Conservation (phyloP, 2,888 invertebrate genomes). For the Chironomus riparius region DNA sequence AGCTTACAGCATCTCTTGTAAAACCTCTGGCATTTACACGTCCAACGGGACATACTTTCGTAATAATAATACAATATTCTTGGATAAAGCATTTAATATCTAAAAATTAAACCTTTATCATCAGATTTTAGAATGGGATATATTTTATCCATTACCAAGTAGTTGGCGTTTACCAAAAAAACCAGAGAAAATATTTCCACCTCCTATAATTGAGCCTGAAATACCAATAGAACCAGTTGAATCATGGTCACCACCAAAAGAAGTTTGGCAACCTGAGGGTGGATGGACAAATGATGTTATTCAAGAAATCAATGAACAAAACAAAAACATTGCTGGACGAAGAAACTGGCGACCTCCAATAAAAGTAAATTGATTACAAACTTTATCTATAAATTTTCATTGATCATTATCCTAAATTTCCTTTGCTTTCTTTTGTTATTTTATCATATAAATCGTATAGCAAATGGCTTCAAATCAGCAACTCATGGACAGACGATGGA, state of each 20-base stretch:
- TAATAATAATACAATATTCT: background rate
- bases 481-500: background rate
- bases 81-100: background rate
- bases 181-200: background rate
- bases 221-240: background rate
- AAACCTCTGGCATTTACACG: slow-evolving; percentile 10
- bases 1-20: slow-evolving; percentile 16
- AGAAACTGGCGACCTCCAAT: background rate
- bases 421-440: background rate
- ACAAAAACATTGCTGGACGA: background rate
- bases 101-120: background rate
- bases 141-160: slow-evolving; percentile 16
- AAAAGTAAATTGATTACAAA: background rate
- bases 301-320: background rate
- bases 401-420: too few species aligned
- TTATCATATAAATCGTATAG: background rate
- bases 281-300: slow-evolving; percentile 18
- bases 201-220: background rate
- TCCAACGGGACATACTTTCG: slow-evolving; percentile 13
- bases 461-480: background rate
- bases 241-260: background rate
- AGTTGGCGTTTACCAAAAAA: slow-evolving; percentile 13
- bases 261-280: slow-evolving; percentile 7
- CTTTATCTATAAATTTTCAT: too few species aligned
- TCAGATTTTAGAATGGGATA: slow-evolving; percentile 14